Percentiles rank a stretch among this genome's conserved stretches.
Evolutionary conservation across 2,797 vertebrate genomes (phyloP).

Genomic region (Cyprinodon diabolis): DNA sequence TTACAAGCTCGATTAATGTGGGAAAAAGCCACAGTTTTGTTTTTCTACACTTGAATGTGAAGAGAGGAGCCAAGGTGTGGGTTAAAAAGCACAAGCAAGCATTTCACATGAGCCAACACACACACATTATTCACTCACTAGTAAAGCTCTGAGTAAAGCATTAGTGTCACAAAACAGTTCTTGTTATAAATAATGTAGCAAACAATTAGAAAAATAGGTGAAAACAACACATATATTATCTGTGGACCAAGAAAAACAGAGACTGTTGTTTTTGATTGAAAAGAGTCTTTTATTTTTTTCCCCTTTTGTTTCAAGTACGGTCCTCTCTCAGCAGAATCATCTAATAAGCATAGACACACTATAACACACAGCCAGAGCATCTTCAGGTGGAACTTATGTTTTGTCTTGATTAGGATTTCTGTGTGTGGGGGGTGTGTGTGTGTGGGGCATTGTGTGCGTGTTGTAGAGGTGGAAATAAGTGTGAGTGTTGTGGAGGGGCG

Average conservation of each 20-base stretch:
- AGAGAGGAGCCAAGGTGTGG: slow-evolving; percentile 17
- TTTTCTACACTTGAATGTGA: slow-evolving; percentile 23
- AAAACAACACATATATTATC: not conserved
- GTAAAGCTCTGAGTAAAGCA: slow-evolving; percentile 4
- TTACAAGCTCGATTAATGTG: not conserved
- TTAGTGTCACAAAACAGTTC: not conserved
- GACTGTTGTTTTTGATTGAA: slow-evolving; percentile 69
- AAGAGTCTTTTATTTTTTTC: slow-evolving; percentile 77
- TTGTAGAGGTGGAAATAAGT: not conserved
- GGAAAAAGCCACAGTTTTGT: slow-evolving; percentile 10
- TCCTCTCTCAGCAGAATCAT: slow-evolving; percentile 78
- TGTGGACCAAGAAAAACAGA: slow-evolving; percentile 34
- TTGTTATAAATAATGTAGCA: not conserved
- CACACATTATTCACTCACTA: not conserved
- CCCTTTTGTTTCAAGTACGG: slow-evolving; percentile 77
- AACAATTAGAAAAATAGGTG: not conserved
- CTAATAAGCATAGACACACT: slow-evolving; percentile 81
- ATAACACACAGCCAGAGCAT: slow-evolving; percentile 81
- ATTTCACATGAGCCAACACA: slow-evolving; percentile 15
- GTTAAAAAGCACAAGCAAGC: slow-evolving; percentile 25
- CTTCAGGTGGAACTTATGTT: slow-evolving; percentile 78
- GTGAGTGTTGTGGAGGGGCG: not conserved
- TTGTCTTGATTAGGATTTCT: slow-evolving; percentile 53
- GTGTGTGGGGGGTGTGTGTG: not conserved
- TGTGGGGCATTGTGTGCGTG: not conserved